Base-by-base conservation (phyloP, 2,888 invertebrate genomes). In the Polydrusus cervinus region DNA sequence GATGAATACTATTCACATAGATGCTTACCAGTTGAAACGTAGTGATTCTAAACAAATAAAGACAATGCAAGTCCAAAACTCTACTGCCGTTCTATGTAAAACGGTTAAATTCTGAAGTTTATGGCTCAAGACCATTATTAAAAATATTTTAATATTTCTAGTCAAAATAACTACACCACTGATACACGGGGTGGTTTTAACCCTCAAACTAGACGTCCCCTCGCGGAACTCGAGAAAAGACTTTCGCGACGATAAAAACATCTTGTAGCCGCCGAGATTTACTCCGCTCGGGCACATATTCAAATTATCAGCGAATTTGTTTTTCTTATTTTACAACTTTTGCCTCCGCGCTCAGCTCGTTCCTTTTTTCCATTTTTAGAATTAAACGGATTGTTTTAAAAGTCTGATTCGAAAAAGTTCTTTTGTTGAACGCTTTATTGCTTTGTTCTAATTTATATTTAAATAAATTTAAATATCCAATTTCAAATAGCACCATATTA, bases 251-350 rank as follows among this genome's bases (percentile, higher is more conserved):
- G 87, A 87, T 87, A 87, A 87, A 87, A 87, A 87, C 87, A 87
- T 87, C 87, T 87, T 87, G 87, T 87, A 87, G 85, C 86, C 84
- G 85, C 86, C 84, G 85, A 87, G 87, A 87, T 87, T 87, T 87
- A 87, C 87, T 87, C 85, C 86, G 74, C 86, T 83, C 86, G 84
- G 85, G 85, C 87, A 87, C 87, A 87, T 87, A 87, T 88, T 87
- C 87, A 88, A 88, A 88, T 88, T 88, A 88, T 88, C 88, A 88
- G 85, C 86, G 84, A 88, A 88, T 88, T 88, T 88, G 87, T 88
- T 88, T 88, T 87, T 86, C 87, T 86, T 86, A 85, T 86, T 86
- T 84, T 81, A 81, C 80, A 84, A 84, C 82, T 85, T 84, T 61
- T 57, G 67, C 72, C 20, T 64, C 66, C 65, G n/a, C 61, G 69